These are phyloP conservation scores for Clinocottus analis DNA, from an alignment of 2,113 vertebrate genomes.

Conservation along the genomic window DNA sequence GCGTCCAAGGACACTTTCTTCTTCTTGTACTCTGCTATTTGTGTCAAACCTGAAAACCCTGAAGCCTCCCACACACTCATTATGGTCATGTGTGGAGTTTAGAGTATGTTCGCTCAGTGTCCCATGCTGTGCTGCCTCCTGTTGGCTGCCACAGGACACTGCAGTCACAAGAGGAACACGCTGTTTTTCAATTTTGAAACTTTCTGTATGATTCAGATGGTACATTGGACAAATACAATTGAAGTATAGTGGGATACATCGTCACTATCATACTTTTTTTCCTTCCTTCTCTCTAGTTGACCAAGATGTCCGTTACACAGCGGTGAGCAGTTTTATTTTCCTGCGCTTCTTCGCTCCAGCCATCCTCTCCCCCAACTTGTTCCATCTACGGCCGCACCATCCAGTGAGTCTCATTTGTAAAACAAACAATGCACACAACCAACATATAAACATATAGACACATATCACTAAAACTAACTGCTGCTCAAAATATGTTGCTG, in stretches of 20 bases:
- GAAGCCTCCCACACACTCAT: constrained; percentile 41
- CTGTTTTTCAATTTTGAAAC: neutral
- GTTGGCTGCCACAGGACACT: constrained; percentile 3
- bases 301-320: constrained; percentile 95
- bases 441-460: neutral
- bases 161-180: neutral
- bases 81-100: neutral
- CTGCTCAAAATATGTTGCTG: neutral
- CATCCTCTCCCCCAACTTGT: constrained; percentile 97
- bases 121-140: constrained; percentile 56
- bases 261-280: constrained; percentile 6
- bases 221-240: neutral
- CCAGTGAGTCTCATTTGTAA: constrained; percentile 86
- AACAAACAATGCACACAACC: neutral
- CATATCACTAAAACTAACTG: neutral
- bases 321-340: constrained; percentile 99
- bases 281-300: constrained; percentile 83
- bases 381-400: constrained; percentile 95
- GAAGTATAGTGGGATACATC: neutral
- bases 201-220: neutral
- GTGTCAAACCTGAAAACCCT: constrained; percentile 50
- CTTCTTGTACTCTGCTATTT: constrained; percentile 41
- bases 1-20: constrained; percentile 53
- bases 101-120: neutral
- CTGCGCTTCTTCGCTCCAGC: constrained; percentile 98